Evolutionary conservation across 2,888 invertebrate species (phyloP), one percentile per base, ranked within the genome.

Genomic region (Mellilla xanthometata): DNA sequence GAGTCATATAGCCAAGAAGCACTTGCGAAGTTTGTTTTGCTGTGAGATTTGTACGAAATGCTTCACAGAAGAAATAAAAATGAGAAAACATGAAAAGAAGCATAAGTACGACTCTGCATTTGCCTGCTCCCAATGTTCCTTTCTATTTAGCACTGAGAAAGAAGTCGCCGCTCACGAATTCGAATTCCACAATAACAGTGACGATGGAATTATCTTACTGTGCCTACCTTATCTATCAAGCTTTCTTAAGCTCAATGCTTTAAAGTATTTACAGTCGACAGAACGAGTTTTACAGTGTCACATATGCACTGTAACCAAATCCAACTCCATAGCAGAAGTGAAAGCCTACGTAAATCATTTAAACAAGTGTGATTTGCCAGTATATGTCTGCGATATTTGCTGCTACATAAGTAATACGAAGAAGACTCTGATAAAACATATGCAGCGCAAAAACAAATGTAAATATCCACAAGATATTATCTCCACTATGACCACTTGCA

Each of bases 101-200:
- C 88, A 88, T 55, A 13, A 35, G 8, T 24, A 23, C 2, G 12
- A 35, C 2, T 33, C 36, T 0, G 40, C 47, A 0, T 63, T 58
- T 7, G 55, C 59, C 0, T 88, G 88, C 49, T 75, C 83, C 0
- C 74, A 80, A 2, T 88, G 88, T 36, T 29, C 38, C 0, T 13
- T 30, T 0, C 46, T 44, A 1, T 83, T 72, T 39, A 36, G 40
- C 0, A 64, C 58, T 8, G 22, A 49, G 0, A 11, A 15, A 0
- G 65, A 73, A 0, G 42, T 86, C 1, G 66, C 66, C 15, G 23
- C 32, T 0, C 72, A 72, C 15, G 72, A 72, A 34, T 30, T 35
- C 0, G 23, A 47, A 0, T 3, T 42, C 0, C 88, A 87, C 27
- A 36, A 34, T 0, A 52, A 70, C 11, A 34, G 40, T 0, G 12